Conservation (phyloP, 2,113 vertebrate genomes). For the Oncorhynchus tshawytscha region DNA sequence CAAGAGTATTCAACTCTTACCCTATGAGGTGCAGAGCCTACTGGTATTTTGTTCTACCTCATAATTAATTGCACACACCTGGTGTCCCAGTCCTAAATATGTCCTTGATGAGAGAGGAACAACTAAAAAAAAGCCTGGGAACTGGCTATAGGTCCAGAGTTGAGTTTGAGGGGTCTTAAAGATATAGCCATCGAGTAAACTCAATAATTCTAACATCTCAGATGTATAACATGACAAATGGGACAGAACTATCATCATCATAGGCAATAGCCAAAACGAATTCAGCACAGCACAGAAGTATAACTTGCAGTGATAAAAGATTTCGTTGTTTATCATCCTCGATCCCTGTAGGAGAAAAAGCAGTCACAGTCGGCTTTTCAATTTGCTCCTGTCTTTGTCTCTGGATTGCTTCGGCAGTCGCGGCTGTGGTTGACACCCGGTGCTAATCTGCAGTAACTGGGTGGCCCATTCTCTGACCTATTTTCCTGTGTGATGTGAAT, state of each 20-base stretch:
- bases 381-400: not conserved
- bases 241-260: not conserved
- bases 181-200: not conserved
- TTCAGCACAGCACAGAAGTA: not conserved
- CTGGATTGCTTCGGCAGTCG: not conserved
- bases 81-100: too few species aligned
- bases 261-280: not conserved
- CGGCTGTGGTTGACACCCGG: not conserved
- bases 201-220: not conserved
- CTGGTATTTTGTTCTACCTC: too few species aligned
- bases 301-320: not conserved
- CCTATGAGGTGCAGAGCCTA: too few species aligned
- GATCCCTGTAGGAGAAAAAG: not conserved
- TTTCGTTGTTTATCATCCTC: not conserved
- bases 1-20: too few species aligned
- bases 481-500: slow-evolving; percentile 27
- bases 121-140: too few species aligned
- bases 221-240: not conserved
- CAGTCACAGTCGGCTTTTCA: not conserved
- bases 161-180: too few species aligned
- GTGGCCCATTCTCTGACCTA: slow-evolving; percentile 8
- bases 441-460: slow-evolving; percentile 5
- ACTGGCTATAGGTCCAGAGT: too few species aligned
- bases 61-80: too few species aligned
- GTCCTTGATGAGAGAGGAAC: too few species aligned